Conservation (phyloP, 2,797 vertebrate species). For the Xerus rutilus region DNA sequence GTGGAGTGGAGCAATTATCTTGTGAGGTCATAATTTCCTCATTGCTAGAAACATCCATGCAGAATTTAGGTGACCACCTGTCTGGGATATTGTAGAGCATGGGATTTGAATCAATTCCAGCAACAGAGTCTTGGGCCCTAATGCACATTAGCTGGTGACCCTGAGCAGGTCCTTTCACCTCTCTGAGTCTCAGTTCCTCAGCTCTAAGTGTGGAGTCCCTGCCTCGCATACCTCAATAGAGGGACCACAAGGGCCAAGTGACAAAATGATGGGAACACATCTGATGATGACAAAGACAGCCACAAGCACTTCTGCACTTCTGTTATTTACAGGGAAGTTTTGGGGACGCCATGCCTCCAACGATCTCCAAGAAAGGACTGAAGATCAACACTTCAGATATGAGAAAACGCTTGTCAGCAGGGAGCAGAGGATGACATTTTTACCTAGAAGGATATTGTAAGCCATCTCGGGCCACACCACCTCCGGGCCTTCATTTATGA, state of each 20-base stretch:
- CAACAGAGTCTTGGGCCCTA: background rate
- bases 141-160: background rate
- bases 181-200: background rate
- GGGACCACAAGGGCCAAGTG: background rate
- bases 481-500: background rate
- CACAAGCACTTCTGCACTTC: background rate
- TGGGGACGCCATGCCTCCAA: background rate
- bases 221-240: background rate
- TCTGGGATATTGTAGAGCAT: background rate
- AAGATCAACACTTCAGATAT: background rate
- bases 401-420: background rate
- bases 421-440: background rate
- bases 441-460: background rate
- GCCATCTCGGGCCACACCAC: background rate
- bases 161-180: background rate
- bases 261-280: background rate
- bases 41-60: background rate
- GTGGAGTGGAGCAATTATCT: background rate
- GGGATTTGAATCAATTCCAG: background rate
- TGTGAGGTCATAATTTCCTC: background rate
- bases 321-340: background rate
- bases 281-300: fast-evolving
- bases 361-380: background rate
- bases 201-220: background rate
- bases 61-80: background rate